Evolutionary conservation across 1,140 invertebrate genomes (phyloP).

Genomic region (Caerostris darwini): DNA sequence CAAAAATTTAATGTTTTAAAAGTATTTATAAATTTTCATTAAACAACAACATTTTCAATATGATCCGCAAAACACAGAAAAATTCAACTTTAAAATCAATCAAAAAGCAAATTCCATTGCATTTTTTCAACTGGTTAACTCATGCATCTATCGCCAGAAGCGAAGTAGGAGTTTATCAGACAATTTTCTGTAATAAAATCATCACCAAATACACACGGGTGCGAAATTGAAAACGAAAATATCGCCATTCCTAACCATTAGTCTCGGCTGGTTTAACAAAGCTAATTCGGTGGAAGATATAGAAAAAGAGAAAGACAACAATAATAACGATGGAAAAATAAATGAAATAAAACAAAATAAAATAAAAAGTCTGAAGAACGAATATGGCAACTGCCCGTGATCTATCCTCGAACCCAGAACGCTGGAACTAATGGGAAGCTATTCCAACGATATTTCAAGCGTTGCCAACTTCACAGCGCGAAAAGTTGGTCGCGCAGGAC

Average conservation of each 20-base stretch:
- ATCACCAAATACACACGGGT: neutral
- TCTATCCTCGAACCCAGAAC: conserved; percentile 54
- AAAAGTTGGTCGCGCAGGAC: conserved; percentile 11
- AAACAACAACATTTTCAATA: too few species aligned
- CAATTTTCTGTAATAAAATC: conserved; percentile 7
- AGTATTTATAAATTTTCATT: too few species aligned
- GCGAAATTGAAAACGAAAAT: conserved; percentile 30
- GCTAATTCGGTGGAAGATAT: conserved; percentile 51
- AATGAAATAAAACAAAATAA: neutral
- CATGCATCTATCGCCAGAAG: too few species aligned
- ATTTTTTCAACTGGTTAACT: too few species aligned
- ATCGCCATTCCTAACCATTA: conserved; percentile 51
- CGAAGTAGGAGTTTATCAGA: neutral
- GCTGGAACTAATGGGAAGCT: conserved; percentile 72
- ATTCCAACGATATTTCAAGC: conserved; percentile 71
- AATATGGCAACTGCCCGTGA: conserved; percentile 31
- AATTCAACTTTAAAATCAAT: too few species aligned
- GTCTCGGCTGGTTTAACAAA: conserved; percentile 65
- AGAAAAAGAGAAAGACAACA: neutral
- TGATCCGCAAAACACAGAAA: too few species aligned
- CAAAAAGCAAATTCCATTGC: too few species aligned
- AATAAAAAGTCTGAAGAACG: conserved; percentile 16
- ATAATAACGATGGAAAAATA: conserved; percentile 34
- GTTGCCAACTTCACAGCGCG: conserved; percentile 47
- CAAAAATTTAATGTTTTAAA: too few species aligned